Conservation (phyloP, 2,113 vertebrate species). For the Paedocypris sp. region DNA sequence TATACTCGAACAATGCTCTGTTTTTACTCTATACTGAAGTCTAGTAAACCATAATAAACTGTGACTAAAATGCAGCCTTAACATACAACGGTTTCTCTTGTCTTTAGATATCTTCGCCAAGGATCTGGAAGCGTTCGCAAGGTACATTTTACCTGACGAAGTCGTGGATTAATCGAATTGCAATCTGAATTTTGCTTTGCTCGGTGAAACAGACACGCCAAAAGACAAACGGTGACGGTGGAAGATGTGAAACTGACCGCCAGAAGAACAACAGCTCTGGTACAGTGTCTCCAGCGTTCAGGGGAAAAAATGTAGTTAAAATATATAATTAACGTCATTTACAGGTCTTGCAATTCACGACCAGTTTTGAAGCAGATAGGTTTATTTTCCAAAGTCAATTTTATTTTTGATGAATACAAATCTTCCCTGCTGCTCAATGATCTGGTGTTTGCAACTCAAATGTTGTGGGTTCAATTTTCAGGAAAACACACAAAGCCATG, state of each 20-base stretch:
- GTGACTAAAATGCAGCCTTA: neutral
- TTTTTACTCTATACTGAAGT: too few species aligned
- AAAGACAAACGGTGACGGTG: conserved; percentile 69
- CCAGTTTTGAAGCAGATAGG: too few species aligned
- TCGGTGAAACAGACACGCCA: conserved; percentile 69
- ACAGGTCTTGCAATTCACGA: neutral
- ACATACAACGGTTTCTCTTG: conserved; percentile 13
- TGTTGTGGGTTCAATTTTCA: too few species aligned
- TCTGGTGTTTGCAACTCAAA: too few species aligned
- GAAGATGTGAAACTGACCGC: conserved; percentile 87
- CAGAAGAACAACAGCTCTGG: conserved; percentile 78
- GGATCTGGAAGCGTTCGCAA: conserved; percentile 89
- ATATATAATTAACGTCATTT: too few species aligned
- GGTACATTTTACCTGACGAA: conserved; percentile 61
- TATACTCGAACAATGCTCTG: too few species aligned
- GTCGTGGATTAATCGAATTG: neutral
- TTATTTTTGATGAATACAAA: too few species aligned
- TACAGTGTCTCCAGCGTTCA: conserved; percentile 47
- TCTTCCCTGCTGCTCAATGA: too few species aligned
- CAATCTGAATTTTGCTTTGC: neutral
- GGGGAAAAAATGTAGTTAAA: neutral
- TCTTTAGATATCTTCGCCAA: conserved; percentile 78
- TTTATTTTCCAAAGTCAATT: too few species aligned
- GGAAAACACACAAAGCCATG: too few species aligned
- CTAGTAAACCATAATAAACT: too few species aligned